Base-by-base conservation (phyloP, 2,797 vertebrate species). In the Botia kubotai region DNA sequence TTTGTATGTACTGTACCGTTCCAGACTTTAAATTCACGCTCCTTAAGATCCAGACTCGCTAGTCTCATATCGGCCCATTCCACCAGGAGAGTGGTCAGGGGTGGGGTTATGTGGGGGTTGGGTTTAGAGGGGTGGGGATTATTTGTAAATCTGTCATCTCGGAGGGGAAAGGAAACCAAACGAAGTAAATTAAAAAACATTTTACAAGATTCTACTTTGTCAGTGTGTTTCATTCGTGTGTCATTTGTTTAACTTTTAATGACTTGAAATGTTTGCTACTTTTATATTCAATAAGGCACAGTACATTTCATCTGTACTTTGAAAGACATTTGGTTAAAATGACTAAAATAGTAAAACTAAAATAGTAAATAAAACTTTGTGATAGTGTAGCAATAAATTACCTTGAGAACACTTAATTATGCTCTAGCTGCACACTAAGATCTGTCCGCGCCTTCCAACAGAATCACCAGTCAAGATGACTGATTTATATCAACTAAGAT, bases 141-240 rank as follows among this genome's bases (percentile, higher is more conserved):
- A 90, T 93, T 93, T 92, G 86, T 88, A 86, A 89, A 89, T 83
- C 81, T 86, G 87, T 93, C 92, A 93, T 94, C 88, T 93, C 88
- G 84, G 89, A 83, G 84, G 88, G 86, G 82, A 87, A 84, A 84
- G 84, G 82, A 87, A 86, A 75, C 23, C 76, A 75, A 80, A 63
- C 82, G 75, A 85, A 86, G 87, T 85, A 89, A 89, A 89, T 87
- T 83, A 92, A 93, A 93, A 93, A 92, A 83, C 89, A 91, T 94
- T 94, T 95, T 95, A 94, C 94, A 95, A 84, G 88, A 93, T 82
- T 17, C 58, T 67, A 65, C 3, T 80, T 79, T 89, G 74, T 81
- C 26, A 19, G 67, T 73, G 86, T 89, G 82, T 90, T 86, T 53
- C 84, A 74, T 71, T 33, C 33, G 77, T 12, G 7, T 23, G 19